Evolutionary conservation across 2,888 invertebrate species (phyloP).

Genomic region (Chironomus riparius): DNA sequence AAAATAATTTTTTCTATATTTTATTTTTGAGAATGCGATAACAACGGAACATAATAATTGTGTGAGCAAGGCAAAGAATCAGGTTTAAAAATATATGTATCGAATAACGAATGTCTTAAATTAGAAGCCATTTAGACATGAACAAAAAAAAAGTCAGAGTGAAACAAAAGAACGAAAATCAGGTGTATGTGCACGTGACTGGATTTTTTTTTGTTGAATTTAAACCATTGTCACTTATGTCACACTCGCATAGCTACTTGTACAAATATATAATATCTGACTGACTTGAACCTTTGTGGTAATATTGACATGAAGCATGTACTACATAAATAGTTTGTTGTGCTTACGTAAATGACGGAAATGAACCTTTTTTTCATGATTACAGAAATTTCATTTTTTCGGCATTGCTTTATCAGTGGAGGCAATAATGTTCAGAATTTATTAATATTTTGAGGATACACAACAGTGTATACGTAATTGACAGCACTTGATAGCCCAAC

Average conservation of each 20-base stretch:
- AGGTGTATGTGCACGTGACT: constrained; percentile 6
- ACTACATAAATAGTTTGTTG: neutral
- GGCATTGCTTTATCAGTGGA: neutral
- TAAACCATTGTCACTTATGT: too few relatives aligned
- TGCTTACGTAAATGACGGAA: neutral
- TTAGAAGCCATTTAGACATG: neutral
- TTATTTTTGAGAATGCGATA: neutral
- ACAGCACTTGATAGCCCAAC: too few relatives aligned
- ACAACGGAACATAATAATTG: neutral
- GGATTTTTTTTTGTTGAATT: too few relatives aligned
- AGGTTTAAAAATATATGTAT: neutral
- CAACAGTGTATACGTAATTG: too few relatives aligned
- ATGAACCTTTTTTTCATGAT: neutral
- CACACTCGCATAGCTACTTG: too few relatives aligned
- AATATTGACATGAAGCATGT: neutral
- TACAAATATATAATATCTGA: too few relatives aligned
- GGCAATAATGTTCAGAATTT: neutral
- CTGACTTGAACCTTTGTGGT: too few relatives aligned
- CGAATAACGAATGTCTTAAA: neutral
- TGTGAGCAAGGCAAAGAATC: too few relatives aligned
- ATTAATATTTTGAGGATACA: neutral
- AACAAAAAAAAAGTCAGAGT: neutral
- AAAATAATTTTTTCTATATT: neutral
- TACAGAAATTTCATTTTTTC: neutral
- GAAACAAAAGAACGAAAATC: neutral